A percentile compares a stretch with the other conserved stretches of the same genome.
These are phyloP conservation scores for Semaprochilodus insignis DNA, from an alignment of 2,797 vertebrate species.

Conservation along the genomic window DNA sequence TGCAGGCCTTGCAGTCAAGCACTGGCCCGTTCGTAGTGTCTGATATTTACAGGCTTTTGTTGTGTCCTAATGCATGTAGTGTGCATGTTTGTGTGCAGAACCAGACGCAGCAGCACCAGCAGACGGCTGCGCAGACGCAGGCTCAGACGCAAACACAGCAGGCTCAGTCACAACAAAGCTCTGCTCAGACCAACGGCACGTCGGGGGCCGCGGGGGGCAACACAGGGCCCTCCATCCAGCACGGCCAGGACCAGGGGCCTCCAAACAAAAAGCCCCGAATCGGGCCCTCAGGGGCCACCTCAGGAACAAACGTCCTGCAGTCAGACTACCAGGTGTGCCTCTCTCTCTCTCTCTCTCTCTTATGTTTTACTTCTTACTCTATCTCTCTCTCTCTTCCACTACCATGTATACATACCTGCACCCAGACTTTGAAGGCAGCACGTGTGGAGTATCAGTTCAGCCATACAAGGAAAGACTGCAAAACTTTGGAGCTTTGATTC, in stretches of 20 bases:
- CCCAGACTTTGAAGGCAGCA: too few relatives aligned
- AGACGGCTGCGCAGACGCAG: conserved; percentile 78
- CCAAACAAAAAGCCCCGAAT: conserved; percentile 95
- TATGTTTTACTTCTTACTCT: too few relatives aligned
- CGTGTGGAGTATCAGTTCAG: not conserved
- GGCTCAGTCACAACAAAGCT: conserved; percentile 86
- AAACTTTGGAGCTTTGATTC: not conserved
- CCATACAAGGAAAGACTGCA: not conserved
- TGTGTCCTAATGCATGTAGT: not conserved
- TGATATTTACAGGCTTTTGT: too few relatives aligned
- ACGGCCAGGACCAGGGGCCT: conserved; percentile 90
- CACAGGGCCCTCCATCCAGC: conserved; percentile 81
- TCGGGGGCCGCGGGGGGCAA: conserved; percentile 70
- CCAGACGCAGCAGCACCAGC: conserved; percentile 85
- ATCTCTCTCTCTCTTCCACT: not conserved
- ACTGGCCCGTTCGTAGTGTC: too few relatives aligned
- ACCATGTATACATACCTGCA: too few relatives aligned
- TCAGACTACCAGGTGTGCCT: conserved; percentile 92
- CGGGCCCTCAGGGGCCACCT: conserved; percentile 86
- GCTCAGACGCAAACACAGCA: conserved; percentile 82
- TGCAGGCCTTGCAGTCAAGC: too few relatives aligned
- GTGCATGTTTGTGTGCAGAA: conserved; percentile 65
- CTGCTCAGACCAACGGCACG: conserved; percentile 91
- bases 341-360: not conserved
- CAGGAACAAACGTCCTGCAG: conserved; percentile 89